phyloP scores from a whole-genome alignment of 1,140 invertebrate genomes.

The Drosophila oshimai region DNA sequence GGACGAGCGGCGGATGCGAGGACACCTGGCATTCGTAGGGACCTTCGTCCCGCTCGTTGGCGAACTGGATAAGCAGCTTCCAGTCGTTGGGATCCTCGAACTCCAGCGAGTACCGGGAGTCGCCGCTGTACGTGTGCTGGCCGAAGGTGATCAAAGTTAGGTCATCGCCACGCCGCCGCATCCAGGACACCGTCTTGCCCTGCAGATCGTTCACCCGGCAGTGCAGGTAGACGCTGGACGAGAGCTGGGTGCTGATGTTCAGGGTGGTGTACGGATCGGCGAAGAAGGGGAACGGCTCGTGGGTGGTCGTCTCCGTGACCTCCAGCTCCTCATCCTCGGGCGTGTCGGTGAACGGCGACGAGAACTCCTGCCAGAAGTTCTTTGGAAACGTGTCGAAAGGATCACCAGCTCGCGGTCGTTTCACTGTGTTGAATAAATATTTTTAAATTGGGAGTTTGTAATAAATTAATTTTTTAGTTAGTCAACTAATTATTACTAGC shows the following conservation, averaged over 20 bases:
- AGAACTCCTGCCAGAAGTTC: constrained; percentile 86
- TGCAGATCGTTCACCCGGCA: constrained; percentile 89
- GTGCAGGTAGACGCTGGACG: constrained; percentile 86
- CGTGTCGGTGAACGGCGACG: constrained; percentile 85
- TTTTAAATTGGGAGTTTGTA: background rate
- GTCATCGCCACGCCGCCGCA: constrained; percentile 88
- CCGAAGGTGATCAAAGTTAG: constrained; percentile 90
- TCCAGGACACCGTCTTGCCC: constrained; percentile 92
- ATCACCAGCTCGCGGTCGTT: constrained; percentile 80
- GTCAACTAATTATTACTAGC: too few species aligned
- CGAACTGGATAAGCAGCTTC: constrained; percentile 89
- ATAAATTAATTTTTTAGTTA: too few species aligned
- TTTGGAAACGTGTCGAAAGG: constrained; percentile 83
- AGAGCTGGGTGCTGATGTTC: constrained; percentile 88
- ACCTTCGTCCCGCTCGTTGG: constrained; percentile 89
- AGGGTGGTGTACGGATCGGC: constrained; percentile 85
- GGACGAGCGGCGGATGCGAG: constrained; percentile 89
- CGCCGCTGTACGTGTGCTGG: constrained; percentile 90
- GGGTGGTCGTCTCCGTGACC: constrained; percentile 83
- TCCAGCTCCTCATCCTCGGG: constrained; percentile 80
- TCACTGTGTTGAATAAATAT: constrained; percentile 43
- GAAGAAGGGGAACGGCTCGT: constrained; percentile 86
- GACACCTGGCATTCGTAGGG: constrained; percentile 92
- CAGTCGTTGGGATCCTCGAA: constrained; percentile 91
- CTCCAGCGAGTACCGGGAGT: constrained; percentile 88